Conservation (phyloP, 2,888 invertebrate genomes). For the Theretra japonica region DNA sequence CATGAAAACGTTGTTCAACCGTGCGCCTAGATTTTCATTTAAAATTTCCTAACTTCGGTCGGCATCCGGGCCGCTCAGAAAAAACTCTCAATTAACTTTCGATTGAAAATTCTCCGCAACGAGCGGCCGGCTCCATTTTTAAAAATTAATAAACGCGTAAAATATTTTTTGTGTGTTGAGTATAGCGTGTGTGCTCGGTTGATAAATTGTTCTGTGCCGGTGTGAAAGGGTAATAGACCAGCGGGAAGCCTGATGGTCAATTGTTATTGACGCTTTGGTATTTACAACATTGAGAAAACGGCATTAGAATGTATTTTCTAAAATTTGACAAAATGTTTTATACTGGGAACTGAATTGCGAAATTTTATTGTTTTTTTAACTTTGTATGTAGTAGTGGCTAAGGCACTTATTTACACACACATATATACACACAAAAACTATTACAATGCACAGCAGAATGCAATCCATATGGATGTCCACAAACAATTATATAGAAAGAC, state of each 20-base stretch:
- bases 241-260: background rate
- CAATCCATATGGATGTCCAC: too few species aligned
- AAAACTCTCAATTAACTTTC: slow-evolving; percentile 23
- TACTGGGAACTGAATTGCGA: too few species aligned
- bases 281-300: background rate
- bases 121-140: background rate
- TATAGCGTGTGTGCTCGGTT: background rate
- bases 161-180: background rate
- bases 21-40: slow-evolving; percentile 26
- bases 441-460: too few species aligned
- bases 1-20: slow-evolving; percentile 26
- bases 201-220: background rate
- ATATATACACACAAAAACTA: too few species aligned
- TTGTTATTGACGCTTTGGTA: background rate
- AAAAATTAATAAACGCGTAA: background rate
- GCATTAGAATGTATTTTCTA: background rate
- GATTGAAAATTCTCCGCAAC: slow-evolving; percentile 15
- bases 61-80: slow-evolving; percentile 17
- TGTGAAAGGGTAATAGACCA: background rate
- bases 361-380: too few species aligned
- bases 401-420: too few species aligned
- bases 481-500: too few species aligned
- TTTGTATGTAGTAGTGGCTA: too few species aligned
- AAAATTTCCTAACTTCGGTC: slow-evolving; percentile 20
- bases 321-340: background rate